Percentiles rank a stretch among this genome's conserved stretches.
phyloP scores from a whole-genome alignment of 2,797 vertebrate genomes.

The Triplophysa bombifrons region DNA sequence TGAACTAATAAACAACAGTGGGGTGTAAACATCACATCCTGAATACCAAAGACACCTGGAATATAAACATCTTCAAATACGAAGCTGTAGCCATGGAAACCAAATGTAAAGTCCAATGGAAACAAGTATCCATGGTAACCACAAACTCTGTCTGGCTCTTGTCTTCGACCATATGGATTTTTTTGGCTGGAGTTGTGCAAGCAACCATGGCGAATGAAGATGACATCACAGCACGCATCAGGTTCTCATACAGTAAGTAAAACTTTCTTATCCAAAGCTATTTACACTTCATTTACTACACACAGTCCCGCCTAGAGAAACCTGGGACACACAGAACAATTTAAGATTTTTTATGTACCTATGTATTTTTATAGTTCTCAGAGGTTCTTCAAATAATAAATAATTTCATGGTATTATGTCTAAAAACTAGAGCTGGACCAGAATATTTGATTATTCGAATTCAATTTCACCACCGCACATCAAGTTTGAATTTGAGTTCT shows the following conservation, averaged over 20 bases:
- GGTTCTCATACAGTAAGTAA: slow-evolving; percentile 49
- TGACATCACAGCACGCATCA: slow-evolving; percentile 48
- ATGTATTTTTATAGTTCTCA: too few relatives aligned
- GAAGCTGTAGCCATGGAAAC: slow-evolving; percentile 21
- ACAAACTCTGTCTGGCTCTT: slow-evolving; percentile 38
- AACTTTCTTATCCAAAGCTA: neutral
- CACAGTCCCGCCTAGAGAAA: neutral
- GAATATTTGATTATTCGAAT: too few relatives aligned
- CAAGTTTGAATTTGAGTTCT: too few relatives aligned
- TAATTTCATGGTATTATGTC: too few relatives aligned
- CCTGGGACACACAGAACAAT: neutral
- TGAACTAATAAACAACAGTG: neutral
- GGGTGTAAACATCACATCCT: slow-evolving; percentile 17
- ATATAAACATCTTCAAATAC: slow-evolving; percentile 18
- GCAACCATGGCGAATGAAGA: slow-evolving; percentile 27
- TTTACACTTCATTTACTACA: neutral
- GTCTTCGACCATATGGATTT: slow-evolving; percentile 48
- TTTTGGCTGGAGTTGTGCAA: slow-evolving; percentile 34
- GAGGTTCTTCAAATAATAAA: too few relatives aligned
- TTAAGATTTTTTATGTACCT: too few relatives aligned
- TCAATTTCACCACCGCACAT: too few relatives aligned
- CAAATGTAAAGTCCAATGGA: slow-evolving; percentile 33
- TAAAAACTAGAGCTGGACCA: too few relatives aligned
- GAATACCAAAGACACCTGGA: slow-evolving; percentile 29
- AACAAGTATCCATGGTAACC: slow-evolving; percentile 33